phyloP scores from a whole-genome alignment of 2,113 vertebrate species.

The Galbula dea region DNA sequence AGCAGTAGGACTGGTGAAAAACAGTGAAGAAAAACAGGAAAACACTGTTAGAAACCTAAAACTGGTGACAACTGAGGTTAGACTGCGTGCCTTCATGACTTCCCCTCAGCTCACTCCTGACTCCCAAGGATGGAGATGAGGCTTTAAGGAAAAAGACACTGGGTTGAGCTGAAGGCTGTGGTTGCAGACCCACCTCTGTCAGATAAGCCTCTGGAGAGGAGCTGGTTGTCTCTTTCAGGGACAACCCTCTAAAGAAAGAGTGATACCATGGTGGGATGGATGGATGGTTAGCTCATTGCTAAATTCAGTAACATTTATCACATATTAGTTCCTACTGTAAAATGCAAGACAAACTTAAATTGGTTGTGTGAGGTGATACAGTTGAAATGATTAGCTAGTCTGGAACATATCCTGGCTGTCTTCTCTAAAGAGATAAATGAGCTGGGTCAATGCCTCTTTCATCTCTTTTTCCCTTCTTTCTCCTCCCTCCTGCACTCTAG shows the following conservation, averaged over 20 bases:
- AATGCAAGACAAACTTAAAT: background rate
- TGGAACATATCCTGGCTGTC: background rate
- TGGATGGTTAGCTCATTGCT: background rate
- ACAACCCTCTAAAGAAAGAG: background rate
- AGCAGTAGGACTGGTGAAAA: background rate
- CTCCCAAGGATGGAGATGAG: background rate
- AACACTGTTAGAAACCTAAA: background rate
- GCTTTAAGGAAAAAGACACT: background rate
- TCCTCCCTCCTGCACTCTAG: background rate
- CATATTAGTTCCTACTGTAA: fast-evolving
- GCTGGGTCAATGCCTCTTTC: background rate
- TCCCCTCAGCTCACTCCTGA: background rate
- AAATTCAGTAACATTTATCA: background rate
- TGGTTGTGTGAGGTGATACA: fast-evolving
- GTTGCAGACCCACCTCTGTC: background rate
- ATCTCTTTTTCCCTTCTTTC: background rate
- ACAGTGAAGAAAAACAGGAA: background rate
- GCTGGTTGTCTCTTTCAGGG: background rate
- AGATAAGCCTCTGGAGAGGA: background rate
- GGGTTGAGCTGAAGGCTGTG: background rate
- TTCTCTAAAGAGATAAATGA: background rate
- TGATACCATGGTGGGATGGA: background rate
- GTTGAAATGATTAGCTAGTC: background rate
- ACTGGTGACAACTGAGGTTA: background rate
- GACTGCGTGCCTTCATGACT: background rate